These are phyloP conservation scores for Lampris megalopsis DNA, from an alignment of 2,113 vertebrate genomes.

Conservation along the genomic window DNA sequence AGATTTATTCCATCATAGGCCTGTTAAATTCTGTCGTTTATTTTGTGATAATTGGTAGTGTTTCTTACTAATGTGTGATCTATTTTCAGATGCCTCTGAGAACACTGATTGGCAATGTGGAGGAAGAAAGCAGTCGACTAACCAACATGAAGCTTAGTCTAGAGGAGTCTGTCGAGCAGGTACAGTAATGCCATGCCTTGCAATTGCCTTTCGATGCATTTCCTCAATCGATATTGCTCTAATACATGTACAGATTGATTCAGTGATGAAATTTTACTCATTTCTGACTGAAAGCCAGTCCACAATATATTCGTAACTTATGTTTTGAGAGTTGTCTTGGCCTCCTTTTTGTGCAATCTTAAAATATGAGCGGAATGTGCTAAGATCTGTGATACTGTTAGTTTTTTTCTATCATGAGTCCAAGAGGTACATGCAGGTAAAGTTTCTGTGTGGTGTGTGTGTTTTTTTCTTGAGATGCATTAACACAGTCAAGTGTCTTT, in stretches of 20 bases:
- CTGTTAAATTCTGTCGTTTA: not conserved
- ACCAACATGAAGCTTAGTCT: slow-evolving; percentile 75
- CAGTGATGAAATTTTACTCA: too few species aligned
- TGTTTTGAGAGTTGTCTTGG: too few species aligned
- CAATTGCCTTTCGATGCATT: not conserved
- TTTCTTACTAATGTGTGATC: not conserved
- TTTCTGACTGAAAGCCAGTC: too few species aligned
- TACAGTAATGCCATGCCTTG: slow-evolving; percentile 23
- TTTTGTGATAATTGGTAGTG: not conserved
- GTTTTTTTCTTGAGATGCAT: not conserved
- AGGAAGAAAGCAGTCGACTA: slow-evolving; percentile 78
- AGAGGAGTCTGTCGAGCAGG: slow-evolving; percentile 81
- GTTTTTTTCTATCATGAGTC: too few species aligned
- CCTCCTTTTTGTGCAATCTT: too few species aligned
- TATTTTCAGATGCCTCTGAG: slow-evolving; percentile 76
- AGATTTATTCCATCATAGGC: not conserved
- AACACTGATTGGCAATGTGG: slow-evolving; percentile 78
- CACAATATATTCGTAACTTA: too few species aligned
- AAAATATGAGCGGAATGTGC: too few species aligned
- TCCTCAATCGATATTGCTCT: too few species aligned
- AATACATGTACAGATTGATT: too few species aligned
- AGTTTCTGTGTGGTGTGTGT: not conserved
- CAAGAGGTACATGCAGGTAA: too few species aligned
- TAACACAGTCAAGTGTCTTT: not conserved
- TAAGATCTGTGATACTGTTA: too few species aligned